Evolutionary conservation across 23 tunicate genomes (phyloP).

Genomic region (Diplosoma virens): DNA sequence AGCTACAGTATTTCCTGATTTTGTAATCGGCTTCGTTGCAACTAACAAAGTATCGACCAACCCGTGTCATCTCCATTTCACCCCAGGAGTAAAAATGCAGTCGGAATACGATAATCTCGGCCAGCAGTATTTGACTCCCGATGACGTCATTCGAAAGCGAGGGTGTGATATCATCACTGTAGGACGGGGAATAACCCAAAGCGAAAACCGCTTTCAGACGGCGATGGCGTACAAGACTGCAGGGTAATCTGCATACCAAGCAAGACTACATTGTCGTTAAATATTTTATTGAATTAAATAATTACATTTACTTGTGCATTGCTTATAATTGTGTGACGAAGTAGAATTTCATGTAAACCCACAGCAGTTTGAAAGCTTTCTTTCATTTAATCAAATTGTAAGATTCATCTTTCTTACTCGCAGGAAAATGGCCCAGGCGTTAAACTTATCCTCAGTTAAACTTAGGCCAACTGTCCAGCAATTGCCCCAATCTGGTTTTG

Average conservation of each 20-base stretch:
- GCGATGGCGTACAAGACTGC: constrained; percentile 52
- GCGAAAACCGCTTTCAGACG: constrained; percentile 55
- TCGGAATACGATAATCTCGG: constrained; percentile 46
- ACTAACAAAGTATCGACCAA: constrained; percentile 60
- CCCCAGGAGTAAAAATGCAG: constrained; percentile 84
- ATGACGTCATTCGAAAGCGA: constrained; percentile 72
- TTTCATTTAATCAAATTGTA: no score
- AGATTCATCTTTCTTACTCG: no score
- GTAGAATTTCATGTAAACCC: no score
- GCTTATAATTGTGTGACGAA: no score
- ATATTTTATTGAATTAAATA: no score
- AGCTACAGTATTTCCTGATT: constrained; percentile 56
- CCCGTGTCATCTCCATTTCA: constrained; percentile 61
- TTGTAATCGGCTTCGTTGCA: constrained; percentile 84
- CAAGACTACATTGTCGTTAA: no score
- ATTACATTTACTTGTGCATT: no score
- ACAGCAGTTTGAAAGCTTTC: no score
- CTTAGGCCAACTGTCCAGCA: no score
- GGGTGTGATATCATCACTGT: constrained; percentile 78
- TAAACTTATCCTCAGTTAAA: no score
- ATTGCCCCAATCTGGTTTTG: no score
- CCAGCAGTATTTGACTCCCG: constrained; percentile 83
- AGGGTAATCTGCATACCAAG: constrained; percentile 69
- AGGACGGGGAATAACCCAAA: constrained; percentile 70
- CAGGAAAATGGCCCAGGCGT: no score